A percentile compares a stretch with the other conserved stretches of the same genome.
Evolutionary conservation across 2,888 invertebrate genomes (phyloP).

Genomic region (Andrena fulva): DNA sequence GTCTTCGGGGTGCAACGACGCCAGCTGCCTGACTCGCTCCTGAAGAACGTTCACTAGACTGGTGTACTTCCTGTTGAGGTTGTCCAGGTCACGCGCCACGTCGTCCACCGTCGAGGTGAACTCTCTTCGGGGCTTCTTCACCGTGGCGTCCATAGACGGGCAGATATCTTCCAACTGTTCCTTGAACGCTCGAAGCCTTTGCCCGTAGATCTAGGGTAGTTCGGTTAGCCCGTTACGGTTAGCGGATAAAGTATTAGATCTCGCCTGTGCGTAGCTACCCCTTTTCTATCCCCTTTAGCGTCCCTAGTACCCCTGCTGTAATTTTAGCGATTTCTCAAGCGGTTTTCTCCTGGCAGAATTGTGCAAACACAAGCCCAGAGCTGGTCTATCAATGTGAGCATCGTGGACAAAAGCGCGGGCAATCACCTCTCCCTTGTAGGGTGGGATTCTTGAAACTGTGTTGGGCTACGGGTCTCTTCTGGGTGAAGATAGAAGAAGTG

Average conservation of each 20-base stretch:
- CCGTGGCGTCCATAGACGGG: conserved; percentile 90
- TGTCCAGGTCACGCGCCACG: conserved; percentile 92
- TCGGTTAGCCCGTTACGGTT: conserved; percentile 87
- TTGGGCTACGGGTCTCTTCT: background rate
- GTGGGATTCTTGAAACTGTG: background rate
- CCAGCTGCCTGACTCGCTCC: conserved; percentile 89
- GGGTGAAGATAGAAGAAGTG: background rate
- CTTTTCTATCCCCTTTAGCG: conserved; percentile 66
- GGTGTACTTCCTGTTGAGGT: conserved; percentile 92
- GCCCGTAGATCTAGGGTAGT: conserved; percentile 92
- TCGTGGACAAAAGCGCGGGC: background rate
- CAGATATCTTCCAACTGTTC: conserved; percentile 94
- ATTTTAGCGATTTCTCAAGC: conserved; percentile 26
- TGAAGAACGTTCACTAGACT: conserved; percentile 89
- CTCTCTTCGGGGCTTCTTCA: conserved; percentile 82
- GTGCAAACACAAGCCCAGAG: background rate
- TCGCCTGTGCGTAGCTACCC: conserved; percentile 72
- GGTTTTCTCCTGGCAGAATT: background rate
- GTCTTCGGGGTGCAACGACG: conserved; percentile 90
- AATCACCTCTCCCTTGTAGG: background rate
- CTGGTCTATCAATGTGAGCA: no score
- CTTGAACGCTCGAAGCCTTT: conserved; percentile 93
- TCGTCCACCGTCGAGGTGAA: conserved; percentile 88
- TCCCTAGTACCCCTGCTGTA: conserved; percentile 20
- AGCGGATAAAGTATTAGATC: conserved; percentile 82